Evolutionary conservation across 2,888 invertebrate genomes (phyloP), one percentile per base, ranked within the genome.

Genomic region (Hypena proboscidalis): DNA sequence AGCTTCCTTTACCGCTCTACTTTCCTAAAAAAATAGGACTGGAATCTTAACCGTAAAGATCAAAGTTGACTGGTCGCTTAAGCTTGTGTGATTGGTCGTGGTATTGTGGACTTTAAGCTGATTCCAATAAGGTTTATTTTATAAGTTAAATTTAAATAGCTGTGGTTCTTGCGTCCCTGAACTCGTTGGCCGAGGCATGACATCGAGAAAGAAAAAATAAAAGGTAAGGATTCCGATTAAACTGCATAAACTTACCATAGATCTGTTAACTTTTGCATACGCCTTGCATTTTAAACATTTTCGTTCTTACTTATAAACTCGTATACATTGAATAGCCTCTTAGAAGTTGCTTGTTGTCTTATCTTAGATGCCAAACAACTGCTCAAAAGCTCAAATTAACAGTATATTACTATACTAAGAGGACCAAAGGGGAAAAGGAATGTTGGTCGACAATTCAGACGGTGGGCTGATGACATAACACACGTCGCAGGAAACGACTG

Each of bases 131-230:
- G 20, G 21, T 31, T 5, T 14, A 2, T 26, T 42, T 37, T 50
- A n/a, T 2, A 0, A 31, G 22, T 48, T 19, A 9, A 6, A 11
- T 33, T 39, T 30, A 14, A 30, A 23, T 57, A 32, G 30, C 27
- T 27, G 38, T 32, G 20, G 23, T 29, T 36, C 25, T 29, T 40
- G 17, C 33, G 66, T 43, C 66, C 62, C 33, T 63, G 66, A 63
- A 63, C 62, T 52, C 37, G 1, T 2, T 32, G 49, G 36, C 41
- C 49, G 47, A 36, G 32, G 32, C 61, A 37, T 64, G 61, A 52
- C 49, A 49, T 46, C 23, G 30, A 13, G 39, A 43, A 56, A 61
- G 32, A 44, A 52, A 48, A 7, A 48, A 41, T 31, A 49, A 45
- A 34, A 21, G 15, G 13, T 10, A 29, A 3, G 26, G 35, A 58